These are phyloP conservation scores for Graptemys geographica DNA, from an alignment of 2,797 vertebrate species.

Conservation along the genomic window DNA sequence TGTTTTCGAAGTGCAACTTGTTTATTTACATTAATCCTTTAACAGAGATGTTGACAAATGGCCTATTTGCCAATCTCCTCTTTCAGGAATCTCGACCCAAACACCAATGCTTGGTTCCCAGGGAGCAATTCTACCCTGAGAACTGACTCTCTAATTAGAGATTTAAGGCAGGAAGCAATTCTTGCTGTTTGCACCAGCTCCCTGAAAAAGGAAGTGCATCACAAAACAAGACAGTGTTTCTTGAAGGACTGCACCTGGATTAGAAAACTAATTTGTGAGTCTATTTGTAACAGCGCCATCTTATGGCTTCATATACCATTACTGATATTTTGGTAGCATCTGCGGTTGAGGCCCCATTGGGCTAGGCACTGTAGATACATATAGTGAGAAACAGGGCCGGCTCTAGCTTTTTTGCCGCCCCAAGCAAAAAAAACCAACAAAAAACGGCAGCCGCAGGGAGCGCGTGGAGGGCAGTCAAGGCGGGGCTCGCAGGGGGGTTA, in stretches of 20 bases:
- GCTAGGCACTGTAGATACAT: neutral
- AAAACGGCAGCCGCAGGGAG: too few relatives aligned
- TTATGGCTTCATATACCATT: neutral
- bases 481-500: too few relatives aligned
- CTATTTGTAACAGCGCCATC: neutral
- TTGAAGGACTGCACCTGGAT: neutral
- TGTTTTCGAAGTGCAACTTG: neutral
- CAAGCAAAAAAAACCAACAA: too few relatives aligned
- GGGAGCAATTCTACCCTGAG: neutral
- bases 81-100: neutral
- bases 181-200: neutral
- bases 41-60: neutral
- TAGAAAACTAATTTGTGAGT: neutral
- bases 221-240: neutral
- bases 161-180: neutral
- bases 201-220: neutral
- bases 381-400: neutral
- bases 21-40: neutral
- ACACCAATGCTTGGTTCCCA: neutral
- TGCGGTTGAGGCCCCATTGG: neutral
- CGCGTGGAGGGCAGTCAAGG: too few relatives aligned
- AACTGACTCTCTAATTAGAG: neutral
- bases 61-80: neutral
- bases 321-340: conserved; percentile 7
- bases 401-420: too few relatives aligned